phyloP scores from a whole-genome alignment of 2,888 invertebrate genomes.

The Cryptops parisi region DNA sequence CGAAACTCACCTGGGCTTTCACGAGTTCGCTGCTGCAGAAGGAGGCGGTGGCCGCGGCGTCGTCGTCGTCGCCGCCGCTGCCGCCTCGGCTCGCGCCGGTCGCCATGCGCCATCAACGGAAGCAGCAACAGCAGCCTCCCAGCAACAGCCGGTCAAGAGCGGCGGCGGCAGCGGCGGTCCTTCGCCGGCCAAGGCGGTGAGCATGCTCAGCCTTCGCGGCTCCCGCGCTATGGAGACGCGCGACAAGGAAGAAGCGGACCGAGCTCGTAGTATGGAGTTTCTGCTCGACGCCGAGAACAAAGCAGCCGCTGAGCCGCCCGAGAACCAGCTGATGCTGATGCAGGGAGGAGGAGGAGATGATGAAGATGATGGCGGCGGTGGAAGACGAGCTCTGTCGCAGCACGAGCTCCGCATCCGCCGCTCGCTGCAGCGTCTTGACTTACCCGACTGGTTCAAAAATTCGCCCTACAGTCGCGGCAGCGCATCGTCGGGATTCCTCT shows the following conservation, averaged over 20 bases:
- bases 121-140: slow-evolving; percentile 36
- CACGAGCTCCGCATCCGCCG: slow-evolving; percentile 86
- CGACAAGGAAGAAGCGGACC: slow-evolving; percentile 21
- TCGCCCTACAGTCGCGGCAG: slow-evolving; percentile 40
- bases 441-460: slow-evolving; percentile 87
- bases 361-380: slow-evolving; percentile 33
- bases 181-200: slow-evolving; percentile 17
- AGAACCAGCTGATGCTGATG: slow-evolving; percentile 60
- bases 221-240: slow-evolving; percentile 13
- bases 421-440: slow-evolving; percentile 81
- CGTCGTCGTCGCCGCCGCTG: neutral
- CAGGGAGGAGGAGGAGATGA: slow-evolving; percentile 5
- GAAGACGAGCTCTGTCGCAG: slow-evolving; percentile 64
- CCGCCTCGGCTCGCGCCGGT: neutral
- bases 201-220: slow-evolving; percentile 17
- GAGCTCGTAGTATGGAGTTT: slow-evolving; percentile 82
- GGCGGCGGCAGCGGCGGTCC: neutral
- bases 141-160: slow-evolving; percentile 37
- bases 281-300: slow-evolving; percentile 84
- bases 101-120: slow-evolving; percentile 31
- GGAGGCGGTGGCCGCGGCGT: slow-evolving; percentile 21
- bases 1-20: slow-evolving; percentile 19
- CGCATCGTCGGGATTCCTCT: neutral
- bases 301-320: slow-evolving; percentile 75
- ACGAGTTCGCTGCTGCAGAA: slow-evolving; percentile 20